Evolutionary conservation across 2,888 invertebrate genomes (phyloP), one percentile per base, ranked within the genome.

Genomic region (Griposia aprilina): DNA sequence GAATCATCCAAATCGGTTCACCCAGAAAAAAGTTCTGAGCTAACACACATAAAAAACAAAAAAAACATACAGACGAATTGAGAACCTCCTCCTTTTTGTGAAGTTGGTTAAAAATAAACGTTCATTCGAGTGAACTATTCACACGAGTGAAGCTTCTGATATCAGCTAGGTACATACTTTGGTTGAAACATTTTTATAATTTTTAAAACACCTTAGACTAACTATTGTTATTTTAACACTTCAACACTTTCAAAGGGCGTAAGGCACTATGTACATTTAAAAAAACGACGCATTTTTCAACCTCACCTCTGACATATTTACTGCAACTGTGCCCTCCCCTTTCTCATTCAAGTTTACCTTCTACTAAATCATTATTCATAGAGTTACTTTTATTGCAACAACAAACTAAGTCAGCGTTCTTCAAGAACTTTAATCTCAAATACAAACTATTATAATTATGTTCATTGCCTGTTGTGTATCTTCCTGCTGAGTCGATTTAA

Each of bases 381-480:
- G n/a, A 69, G 26, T 36, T 55, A 52, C 36, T 82, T 78, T 73
- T 80, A 82, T 73, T 66, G 70, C 41, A 59, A 74, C 68, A 70
- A 76, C 57, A 60, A 75, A 84, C 80, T 78, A 63, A 41, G 52
- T 74, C 36, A 20, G n/a, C 74, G 66, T 67, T 77, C 65, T 80
- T 80, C 60, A 62, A 36, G 67, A 83, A 75, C 77, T 77, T 80
- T 82, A 67, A 81, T 78, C 80, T 74, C 66, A 77, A 80, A 85
- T 55, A 83, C 85, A 85, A 87, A 82, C 84, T 83, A 75, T 85
- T 81, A 83, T 78, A 74, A n/a, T 60, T 65, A 84, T 87, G 76
- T 86, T 84, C 41, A 60, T 15, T 65, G 78, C 62, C 62, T 74
- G 55, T 74, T 77, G 75, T 82, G 81, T 84, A 81, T 76, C 76